Evolutionary conservation across 2,888 invertebrate species (phyloP).

Genomic region (Rotaria socialis): DNA sequence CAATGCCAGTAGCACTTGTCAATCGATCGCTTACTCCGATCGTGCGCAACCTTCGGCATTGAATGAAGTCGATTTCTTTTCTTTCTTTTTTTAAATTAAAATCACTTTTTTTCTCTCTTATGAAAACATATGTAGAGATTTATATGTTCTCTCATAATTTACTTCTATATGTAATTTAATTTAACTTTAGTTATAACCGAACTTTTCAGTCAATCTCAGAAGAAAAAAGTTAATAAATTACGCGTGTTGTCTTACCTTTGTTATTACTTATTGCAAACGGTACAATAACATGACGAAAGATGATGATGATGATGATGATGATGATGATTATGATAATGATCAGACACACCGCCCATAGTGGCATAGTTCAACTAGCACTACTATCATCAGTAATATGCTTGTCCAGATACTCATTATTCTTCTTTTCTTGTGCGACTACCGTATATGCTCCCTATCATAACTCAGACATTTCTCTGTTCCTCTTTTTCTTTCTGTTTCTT

Average conservation of each 20-base stretch:
- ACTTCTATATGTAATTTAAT: background rate
- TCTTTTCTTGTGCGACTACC: background rate
- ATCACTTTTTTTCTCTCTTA: background rate
- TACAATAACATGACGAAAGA: background rate
- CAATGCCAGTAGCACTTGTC: background rate
- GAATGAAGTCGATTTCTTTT: background rate
- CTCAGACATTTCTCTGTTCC: slow-evolving; percentile 6
- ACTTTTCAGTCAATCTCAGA: background rate
- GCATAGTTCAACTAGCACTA: background rate
- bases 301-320: background rate
- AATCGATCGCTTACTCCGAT: background rate
- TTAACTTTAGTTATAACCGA: background rate
- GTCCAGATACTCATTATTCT: background rate
- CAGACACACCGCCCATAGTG: slow-evolving; percentile 1
- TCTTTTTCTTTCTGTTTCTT: background rate
- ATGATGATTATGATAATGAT: background rate
- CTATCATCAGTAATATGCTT: background rate
- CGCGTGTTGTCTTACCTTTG: background rate
- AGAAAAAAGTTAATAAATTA: background rate
- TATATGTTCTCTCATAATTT: background rate
- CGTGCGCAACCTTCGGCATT: background rate
- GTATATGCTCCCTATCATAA: background rate
- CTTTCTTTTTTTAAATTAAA: background rate
- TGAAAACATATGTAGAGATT: background rate
- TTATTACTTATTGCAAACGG: background rate